Base-by-base conservation (phyloP, 2,888 invertebrate species). In the Dryobota labecula region DNA sequence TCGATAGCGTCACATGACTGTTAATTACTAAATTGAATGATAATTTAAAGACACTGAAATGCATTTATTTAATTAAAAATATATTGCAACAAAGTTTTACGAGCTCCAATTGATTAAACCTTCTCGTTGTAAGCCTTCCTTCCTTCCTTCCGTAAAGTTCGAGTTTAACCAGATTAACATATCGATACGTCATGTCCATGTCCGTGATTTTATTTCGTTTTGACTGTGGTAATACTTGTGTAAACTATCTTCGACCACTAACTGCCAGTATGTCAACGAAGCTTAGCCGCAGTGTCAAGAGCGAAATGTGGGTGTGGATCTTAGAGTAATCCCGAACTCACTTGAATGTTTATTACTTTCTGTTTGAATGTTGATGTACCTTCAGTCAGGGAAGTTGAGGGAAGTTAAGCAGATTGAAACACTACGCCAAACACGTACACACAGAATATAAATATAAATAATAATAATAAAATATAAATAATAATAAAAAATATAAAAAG, bases 141-240 rank as follows among this genome's bases (percentile, higher is more conserved):
- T 62, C 47, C 30, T 74, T 75, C 70, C 78, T 77, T 51, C 70
- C 74, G 74, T 33, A 51, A 24, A 24, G 15, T 58, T 57, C 9
- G 43, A 36, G 18, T 51, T 43, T 20, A 27, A 47, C 33, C 36
- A 43, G 43, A 64, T 73, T 67, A 56, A 49, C 68, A 49, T 57
- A 67, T 24, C 36, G 27, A 53, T 43, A 69, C 24, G 77, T 54
- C 70, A 54, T 47, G 15, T 57, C 64, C 64, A 57, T 49, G 13
- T 60, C 70, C 77, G 70, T 33, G 24, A 67, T 45, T 45, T 45
- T 66, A 36, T 38, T 67, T 54, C 2, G 15, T 38, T 47, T 43
- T 36, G 30, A 67, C 13, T 49, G 47, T 36, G n/a, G 15, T 53
- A 36, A 24, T 30, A 53, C 36, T 51, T 43, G 60, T 36, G n/a